These are phyloP conservation scores for Knipowitschia caucasica DNA, from an alignment of 2,797 vertebrate species.

Conservation along the genomic window DNA sequence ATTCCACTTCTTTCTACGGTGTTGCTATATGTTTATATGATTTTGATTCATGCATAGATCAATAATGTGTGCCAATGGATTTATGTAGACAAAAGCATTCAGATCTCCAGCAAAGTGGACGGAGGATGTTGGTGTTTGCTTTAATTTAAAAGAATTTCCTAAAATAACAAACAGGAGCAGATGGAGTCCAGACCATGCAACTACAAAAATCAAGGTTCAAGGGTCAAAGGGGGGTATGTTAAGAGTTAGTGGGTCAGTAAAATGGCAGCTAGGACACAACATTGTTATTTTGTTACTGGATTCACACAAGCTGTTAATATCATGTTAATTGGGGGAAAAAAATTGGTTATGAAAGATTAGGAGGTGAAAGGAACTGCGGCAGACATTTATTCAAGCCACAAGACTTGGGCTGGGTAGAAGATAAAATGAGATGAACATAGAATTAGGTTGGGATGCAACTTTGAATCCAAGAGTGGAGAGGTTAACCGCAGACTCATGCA, in stretches of 20 bases:
- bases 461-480: constrained; percentile 23
- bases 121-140: constrained; percentile 14
- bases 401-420: background rate
- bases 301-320: background rate
- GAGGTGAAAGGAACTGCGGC: constrained; percentile 1
- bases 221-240: constrained; percentile 57
- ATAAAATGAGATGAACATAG: constrained; percentile 11
- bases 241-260: constrained; percentile 52
- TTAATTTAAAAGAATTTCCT: constrained; percentile 25
- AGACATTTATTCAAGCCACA: background rate
- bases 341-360: constrained; percentile 3
- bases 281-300: constrained; percentile 41
- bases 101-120: constrained; percentile 12
- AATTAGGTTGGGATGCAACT: constrained; percentile 2
- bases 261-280: constrained; percentile 22
- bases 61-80: constrained; percentile 2
- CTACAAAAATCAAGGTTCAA: constrained; percentile 41
- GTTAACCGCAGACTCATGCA: constrained; percentile 16
- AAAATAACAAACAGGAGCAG: constrained; percentile 38
- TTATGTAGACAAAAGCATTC: constrained; percentile 22
- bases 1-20: background rate
- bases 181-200: constrained; percentile 40
- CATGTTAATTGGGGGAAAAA: background rate
- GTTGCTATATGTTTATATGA: background rate
- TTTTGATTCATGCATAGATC: background rate